Percentiles rank a stretch among this genome's conserved stretches.
Conservation (phyloP, 2,888 invertebrate species). For the Diloba caeruleocephala region DNA sequence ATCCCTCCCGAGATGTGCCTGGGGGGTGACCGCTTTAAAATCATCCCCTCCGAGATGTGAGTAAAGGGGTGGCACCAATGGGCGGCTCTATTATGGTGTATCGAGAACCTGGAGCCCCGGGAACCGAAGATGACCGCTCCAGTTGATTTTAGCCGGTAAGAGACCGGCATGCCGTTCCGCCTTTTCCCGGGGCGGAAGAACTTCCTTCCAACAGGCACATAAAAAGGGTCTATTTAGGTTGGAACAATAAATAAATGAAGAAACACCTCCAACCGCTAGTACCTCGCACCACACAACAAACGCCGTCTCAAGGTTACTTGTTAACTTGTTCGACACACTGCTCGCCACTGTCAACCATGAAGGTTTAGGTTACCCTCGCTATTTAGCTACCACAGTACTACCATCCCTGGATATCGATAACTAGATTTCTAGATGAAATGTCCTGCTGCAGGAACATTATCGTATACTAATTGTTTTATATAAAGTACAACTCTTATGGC, state of each 20-base stretch:
- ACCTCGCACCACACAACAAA: slow-evolving; percentile 49
- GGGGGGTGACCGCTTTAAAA: too few relatives aligned
- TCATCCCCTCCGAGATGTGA: too few relatives aligned
- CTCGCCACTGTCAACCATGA: slow-evolving; percentile 69
- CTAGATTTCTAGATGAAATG: slow-evolving; percentile 1
- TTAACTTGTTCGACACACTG: slow-evolving; percentile 69
- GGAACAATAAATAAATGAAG: background rate
- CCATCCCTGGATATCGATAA: slow-evolving; percentile 4
- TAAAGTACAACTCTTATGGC: background rate
- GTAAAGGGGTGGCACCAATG: too few relatives aligned
- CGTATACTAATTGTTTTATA: background rate
- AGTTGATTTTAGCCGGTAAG: too few relatives aligned
- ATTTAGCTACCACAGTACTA: background rate
- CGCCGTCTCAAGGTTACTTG: slow-evolving; percentile 72
- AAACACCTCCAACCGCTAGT: slow-evolving; percentile 8
- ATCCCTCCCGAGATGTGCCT: too few relatives aligned
- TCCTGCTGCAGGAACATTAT: slow-evolving; percentile 1
- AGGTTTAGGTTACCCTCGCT: slow-evolving; percentile 72
- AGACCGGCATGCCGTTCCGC: too few relatives aligned
- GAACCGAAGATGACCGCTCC: too few relatives aligned
- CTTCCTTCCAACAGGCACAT: too few relatives aligned
- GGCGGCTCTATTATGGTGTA: too few relatives aligned
- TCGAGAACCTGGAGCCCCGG: too few relatives aligned
- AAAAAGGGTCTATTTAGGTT: too few relatives aligned
- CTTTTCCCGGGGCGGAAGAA: too few relatives aligned